Percentiles rank a stretch among this genome's conserved stretches.
phyloP scores from a whole-genome alignment of 1,140 invertebrate species.

The Euwallacea similis region DNA sequence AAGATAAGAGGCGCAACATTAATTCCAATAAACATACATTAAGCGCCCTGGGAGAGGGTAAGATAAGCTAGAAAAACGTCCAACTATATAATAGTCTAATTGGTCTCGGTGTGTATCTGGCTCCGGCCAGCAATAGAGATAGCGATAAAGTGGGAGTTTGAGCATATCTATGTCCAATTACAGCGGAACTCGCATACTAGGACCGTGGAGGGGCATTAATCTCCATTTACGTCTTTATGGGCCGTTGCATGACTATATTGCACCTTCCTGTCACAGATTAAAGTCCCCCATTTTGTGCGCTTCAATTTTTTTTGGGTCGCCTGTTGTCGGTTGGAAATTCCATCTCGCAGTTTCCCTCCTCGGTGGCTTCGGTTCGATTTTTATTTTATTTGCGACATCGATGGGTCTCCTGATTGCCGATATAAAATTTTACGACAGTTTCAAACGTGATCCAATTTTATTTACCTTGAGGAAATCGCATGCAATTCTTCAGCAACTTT shows the following conservation, averaged over 20 bases:
- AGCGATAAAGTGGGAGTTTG: slow-evolving; percentile 40
- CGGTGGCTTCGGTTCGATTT: slow-evolving; percentile 9
- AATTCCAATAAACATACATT: not conserved
- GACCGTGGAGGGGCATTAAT: slow-evolving; percentile 37
- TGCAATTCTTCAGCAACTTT: slow-evolving; percentile 21
- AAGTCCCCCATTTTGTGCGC: not conserved
- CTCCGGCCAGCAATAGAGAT: slow-evolving; percentile 40
- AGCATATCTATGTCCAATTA: slow-evolving; percentile 44
- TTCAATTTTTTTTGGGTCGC: not conserved
- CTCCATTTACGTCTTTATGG: slow-evolving; percentile 42
- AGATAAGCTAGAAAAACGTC: slow-evolving; percentile 19
- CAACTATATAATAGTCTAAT: slow-evolving; percentile 35
- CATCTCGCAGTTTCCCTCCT: slow-evolving; percentile 10
- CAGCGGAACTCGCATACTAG: slow-evolving; percentile 31
- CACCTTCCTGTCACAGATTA: slow-evolving; percentile 8
- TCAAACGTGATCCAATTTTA: slow-evolving; percentile 27
- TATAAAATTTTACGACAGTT: slow-evolving; percentile 27
- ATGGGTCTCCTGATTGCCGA: slow-evolving; percentile 20
- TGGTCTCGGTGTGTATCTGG: slow-evolving; percentile 37
- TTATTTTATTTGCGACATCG: slow-evolving; percentile 28
- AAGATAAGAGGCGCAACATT: not conserved
- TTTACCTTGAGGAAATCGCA: slow-evolving; percentile 27
- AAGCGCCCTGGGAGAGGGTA: not conserved
- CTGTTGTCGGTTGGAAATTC: slow-evolving; percentile 11
- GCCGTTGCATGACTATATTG: slow-evolving; percentile 15